phyloP scores from a whole-genome alignment of 2,888 invertebrate genomes.

The Rhamnusium bicolor region DNA sequence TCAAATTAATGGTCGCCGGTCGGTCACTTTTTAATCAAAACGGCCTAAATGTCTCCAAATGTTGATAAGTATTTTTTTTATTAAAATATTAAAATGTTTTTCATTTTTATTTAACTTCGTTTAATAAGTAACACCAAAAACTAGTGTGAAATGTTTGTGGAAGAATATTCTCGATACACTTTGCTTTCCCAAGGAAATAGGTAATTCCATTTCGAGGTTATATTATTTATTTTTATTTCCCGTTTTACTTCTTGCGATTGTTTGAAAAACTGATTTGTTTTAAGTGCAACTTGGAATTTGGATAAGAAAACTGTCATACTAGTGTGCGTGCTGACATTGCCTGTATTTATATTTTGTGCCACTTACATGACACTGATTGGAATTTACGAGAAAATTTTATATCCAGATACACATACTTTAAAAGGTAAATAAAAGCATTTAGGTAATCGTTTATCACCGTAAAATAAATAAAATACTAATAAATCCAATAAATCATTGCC shows the following conservation, averaged over 20 bases:
- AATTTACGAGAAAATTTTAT: constrained; percentile 53
- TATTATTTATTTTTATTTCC: background rate
- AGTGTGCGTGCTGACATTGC: constrained; percentile 52
- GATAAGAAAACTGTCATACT: constrained; percentile 55
- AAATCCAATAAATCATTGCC: background rate
- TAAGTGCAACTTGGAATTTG: constrained; percentile 44
- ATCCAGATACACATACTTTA: constrained; percentile 48
- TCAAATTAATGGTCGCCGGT: no score
- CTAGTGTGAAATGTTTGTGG: constrained; percentile 13
- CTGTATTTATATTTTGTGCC: constrained; percentile 57
- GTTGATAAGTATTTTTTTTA: no score
- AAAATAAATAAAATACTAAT: background rate
- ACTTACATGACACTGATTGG: constrained; percentile 57
- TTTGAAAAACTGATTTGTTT: background rate
- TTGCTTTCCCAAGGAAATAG: constrained; percentile 18
- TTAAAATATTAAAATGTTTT: background rate
- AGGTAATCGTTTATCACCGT: background rate
- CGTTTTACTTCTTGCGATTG: no score
- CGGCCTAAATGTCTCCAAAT: no score
- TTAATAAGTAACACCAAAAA: background rate
- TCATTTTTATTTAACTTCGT: background rate
- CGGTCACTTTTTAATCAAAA: no score
- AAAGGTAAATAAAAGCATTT: constrained; percentile 43
- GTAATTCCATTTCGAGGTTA: background rate
- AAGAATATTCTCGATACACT: constrained; percentile 30